These are phyloP conservation scores for Pandemis cinnamomeana DNA, from an alignment of 2,888 invertebrate genomes.

Conservation along the genomic window DNA sequence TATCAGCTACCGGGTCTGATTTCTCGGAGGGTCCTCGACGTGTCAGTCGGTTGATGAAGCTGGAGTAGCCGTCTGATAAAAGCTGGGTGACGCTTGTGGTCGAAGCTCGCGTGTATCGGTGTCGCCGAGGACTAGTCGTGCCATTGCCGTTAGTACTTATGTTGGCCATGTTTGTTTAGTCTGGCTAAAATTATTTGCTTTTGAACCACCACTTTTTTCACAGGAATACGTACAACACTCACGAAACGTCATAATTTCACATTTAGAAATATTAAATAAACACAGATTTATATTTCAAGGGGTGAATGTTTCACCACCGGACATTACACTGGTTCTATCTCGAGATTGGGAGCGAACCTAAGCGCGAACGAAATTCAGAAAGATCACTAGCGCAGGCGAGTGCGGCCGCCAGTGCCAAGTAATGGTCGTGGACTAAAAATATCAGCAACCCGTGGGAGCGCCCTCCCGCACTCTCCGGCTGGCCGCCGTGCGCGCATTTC, in stretches of 20 bases:
- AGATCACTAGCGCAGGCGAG: conserved; percentile 81
- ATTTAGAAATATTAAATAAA: conserved; percentile 36
- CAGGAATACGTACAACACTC: conserved; percentile 72
- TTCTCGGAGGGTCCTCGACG: conserved; percentile 91
- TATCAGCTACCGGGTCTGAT: conserved; percentile 75
- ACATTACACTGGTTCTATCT: conserved; percentile 73
- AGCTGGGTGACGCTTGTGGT: conserved; percentile 94
- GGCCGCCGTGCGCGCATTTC: conserved; percentile 79
- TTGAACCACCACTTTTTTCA: conserved; percentile 61
- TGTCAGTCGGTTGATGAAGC: conserved; percentile 91
- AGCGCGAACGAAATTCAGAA: conserved; percentile 79
- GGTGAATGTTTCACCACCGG: conserved; percentile 63
- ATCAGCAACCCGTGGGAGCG: conserved; percentile 85
- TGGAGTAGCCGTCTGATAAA: conserved; percentile 94
- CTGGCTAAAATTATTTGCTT: conserved; percentile 46
- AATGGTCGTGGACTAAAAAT: conserved; percentile 88
- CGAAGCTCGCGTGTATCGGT: conserved; percentile 90
- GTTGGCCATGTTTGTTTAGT: conserved; percentile 65
- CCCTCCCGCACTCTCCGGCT: conserved; percentile 82
- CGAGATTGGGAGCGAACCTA: conserved; percentile 77
- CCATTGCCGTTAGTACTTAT: conserved; percentile 69
- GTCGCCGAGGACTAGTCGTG: conserved; percentile 84
- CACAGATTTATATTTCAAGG: conserved; percentile 50
- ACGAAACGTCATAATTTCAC: conserved; percentile 70
- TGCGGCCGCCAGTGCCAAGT: conserved; percentile 86